Evolutionary conservation across 2,888 invertebrate genomes (phyloP).

Genomic region (Escarpia spicata): DNA sequence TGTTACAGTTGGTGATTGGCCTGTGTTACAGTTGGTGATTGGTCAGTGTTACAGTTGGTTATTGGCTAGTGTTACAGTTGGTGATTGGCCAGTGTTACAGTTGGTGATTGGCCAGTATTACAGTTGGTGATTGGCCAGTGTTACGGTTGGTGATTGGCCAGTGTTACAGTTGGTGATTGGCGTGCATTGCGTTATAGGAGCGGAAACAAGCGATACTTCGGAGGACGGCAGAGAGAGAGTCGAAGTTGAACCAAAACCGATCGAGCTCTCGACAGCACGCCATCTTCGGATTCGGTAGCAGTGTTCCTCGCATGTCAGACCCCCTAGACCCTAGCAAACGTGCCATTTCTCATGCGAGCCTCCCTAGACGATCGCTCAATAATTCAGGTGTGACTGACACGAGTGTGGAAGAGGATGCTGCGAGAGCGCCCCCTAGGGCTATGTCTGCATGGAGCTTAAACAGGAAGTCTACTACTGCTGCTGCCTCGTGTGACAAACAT

Average conservation of each 20-base stretch:
- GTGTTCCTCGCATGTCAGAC: background rate
- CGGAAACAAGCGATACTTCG: conserved; percentile 34
- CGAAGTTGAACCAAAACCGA: conserved; percentile 24
- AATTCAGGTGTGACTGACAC: background rate
- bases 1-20: too few species aligned
- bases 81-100: too few species aligned
- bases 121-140: too few species aligned
- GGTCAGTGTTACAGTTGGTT: background rate
- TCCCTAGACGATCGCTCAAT: conserved; percentile 16
- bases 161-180: background rate
- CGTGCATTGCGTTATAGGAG: conserved; percentile 26
- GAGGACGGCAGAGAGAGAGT: conserved; percentile 33
- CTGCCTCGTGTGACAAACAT: background rate
- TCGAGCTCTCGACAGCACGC: background rate
- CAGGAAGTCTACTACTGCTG: conserved; percentile 13
- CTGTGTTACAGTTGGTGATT: background rate
- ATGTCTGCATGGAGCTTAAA: conserved; percentile 13
- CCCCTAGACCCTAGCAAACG: background rate
- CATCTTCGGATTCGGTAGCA: conserved; percentile 12
- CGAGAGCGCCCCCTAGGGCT: background rate
- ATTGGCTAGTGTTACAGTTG: too few species aligned
- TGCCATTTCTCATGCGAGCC: conserved; percentile 16
- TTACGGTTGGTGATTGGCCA: too few species aligned
- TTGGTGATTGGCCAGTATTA: too few species aligned
- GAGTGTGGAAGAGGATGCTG: background rate